A percentile compares a stretch with the other conserved stretches of the same genome.
phyloP scores from a whole-genome alignment of 2,113 vertebrate genomes.

The Marcusenius ussheri region DNA sequence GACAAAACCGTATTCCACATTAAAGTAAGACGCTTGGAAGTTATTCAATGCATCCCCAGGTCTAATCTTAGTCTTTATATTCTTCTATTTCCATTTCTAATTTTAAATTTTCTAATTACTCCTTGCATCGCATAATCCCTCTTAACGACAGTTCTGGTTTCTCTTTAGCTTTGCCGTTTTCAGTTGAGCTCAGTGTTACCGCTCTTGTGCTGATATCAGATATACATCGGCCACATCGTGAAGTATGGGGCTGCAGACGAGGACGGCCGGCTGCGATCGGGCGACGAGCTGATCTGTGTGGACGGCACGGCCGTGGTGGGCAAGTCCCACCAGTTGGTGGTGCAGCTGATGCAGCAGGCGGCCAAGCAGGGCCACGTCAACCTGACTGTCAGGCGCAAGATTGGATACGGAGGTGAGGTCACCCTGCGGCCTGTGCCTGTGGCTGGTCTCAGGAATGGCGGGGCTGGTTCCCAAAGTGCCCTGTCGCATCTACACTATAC shows the following conservation, averaged over 20 bases:
- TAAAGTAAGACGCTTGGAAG: background rate
- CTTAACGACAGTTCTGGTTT: background rate
- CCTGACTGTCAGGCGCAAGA: slow-evolving; percentile 90
- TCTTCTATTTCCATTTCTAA: background rate
- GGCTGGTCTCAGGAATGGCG: no score
- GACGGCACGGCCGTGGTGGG: slow-evolving; percentile 94
- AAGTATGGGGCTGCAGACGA: slow-evolving; percentile 92
- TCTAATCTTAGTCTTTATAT: background rate
- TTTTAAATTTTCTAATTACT: background rate
- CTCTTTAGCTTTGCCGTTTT: slow-evolving; percentile 86
- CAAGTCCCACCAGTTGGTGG: slow-evolving; percentile 95
- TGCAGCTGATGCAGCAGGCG: slow-evolving; percentile 98
- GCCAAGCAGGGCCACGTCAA: slow-evolving; percentile 96
- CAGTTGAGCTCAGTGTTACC: slow-evolving; percentile 65
- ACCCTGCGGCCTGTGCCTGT: no score
- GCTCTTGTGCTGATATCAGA: slow-evolving; percentile 64
- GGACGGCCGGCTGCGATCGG: slow-evolving; percentile 87
- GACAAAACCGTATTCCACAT: background rate
- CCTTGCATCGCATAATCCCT: background rate
- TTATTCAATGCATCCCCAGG: background rate
- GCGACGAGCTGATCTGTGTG: slow-evolving; percentile 91
- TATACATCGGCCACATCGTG: slow-evolving; percentile 98
- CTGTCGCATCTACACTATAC: background rate
- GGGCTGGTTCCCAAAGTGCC: background rate
- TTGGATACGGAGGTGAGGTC: slow-evolving; percentile 76